phyloP scores from a whole-genome alignment of 2,888 invertebrate genomes.

The Athalia circularis region DNA sequence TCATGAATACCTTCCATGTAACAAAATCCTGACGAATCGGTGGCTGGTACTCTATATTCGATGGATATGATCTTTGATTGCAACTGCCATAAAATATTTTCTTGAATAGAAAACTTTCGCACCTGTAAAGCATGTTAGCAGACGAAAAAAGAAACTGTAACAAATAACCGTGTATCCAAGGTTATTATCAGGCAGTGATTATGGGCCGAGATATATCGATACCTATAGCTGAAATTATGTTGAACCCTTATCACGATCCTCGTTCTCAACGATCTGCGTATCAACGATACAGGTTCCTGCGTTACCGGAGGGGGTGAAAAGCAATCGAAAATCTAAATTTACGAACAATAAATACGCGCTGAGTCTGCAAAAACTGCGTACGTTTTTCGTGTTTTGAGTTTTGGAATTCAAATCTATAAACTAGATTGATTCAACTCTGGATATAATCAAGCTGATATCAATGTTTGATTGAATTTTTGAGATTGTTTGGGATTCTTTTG shows the following conservation, averaged over 20 bases:
- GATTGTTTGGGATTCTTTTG: too few relatives aligned
- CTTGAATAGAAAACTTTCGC: neutral
- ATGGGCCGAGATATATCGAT: too few relatives aligned
- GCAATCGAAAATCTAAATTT: neutral
- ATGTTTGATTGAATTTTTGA: too few relatives aligned
- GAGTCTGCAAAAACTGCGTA: neutral
- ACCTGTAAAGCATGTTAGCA: neutral
- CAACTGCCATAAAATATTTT: neutral
- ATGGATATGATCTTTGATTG: conserved; percentile 39
- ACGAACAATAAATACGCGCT: neutral
- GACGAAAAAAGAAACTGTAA: neutral
- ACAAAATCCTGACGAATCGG: conserved; percentile 23
- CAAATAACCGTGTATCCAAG: neutral
- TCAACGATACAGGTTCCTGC: neutral
- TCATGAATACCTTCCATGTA: neutral
- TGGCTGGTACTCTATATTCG: neutral
- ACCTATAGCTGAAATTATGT: neutral
- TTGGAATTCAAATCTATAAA: too few relatives aligned
- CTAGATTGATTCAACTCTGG: too few relatives aligned
- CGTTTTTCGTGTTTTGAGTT: neutral
- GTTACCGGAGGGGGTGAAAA: neutral
- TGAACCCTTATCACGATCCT: neutral
- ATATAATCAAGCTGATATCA: too few relatives aligned
- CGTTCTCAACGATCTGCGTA: neutral
- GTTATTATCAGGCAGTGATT: neutral